Base-by-base conservation (phyloP, 1,140 invertebrate species). In the Aphis craccivora region DNA sequence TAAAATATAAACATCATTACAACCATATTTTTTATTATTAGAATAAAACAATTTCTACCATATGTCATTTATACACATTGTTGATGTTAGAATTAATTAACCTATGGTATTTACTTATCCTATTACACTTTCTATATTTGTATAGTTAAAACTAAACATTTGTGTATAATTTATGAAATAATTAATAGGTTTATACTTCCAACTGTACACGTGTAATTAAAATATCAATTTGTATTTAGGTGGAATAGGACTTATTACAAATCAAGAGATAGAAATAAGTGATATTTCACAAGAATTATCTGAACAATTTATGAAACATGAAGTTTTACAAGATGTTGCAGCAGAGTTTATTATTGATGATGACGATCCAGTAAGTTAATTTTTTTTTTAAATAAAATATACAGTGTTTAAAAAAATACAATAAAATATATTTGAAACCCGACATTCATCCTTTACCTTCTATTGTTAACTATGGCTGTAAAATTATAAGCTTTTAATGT, bases 231-330 rank as follows among this genome's bases (percentile, higher is more conserved):
- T 60, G 18, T 90, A 60, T 90, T 60, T 25, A 83, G 91, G 91
- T 53, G 81, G 81, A 53, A 93, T 93, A 30, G 91, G 81, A 53
- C 48, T 93, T 25, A 93, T 93, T 86, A 93, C 91, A 55, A 86
- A 93, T n/a, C 11, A 53, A 37, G 91, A 93, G 2, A 35, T 84
- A 55, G 81, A 93, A 51, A 43, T 6, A 20, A 84, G 91, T 55
- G 45, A 35, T 84, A 53, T 93, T 83, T 53, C 91, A 84, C 91
- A 53, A 43, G 91, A 93, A 43, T 35, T 30, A 53, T 23, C 81
- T 43, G 23, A 93, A 37, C 25, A 93, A 18, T 93, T 93, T 51
- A 55, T 53, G 8, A 53, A 86, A 86, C n/a, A 83, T 92, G 76
- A 83, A 51, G 5, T 43, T n/a, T 7, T 11, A 23, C 81, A 35